Evolutionary conservation across 1,140 invertebrate genomes (phyloP), one percentile per base, ranked within the genome.

Genomic region (Drosophila orena): DNA sequence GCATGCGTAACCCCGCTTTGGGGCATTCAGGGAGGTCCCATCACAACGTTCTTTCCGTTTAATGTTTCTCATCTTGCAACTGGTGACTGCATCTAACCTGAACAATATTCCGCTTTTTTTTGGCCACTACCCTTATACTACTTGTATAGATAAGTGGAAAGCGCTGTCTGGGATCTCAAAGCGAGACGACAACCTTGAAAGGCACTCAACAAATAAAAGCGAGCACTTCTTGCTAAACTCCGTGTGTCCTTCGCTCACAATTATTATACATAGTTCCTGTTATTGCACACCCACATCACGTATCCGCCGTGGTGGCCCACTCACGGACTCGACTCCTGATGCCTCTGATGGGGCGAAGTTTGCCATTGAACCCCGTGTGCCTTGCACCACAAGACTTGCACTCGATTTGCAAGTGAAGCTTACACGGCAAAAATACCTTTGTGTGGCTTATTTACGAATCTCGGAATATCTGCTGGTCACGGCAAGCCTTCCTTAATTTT

Each of bases 121-220:
- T 30, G 24, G 24, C 4, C 24, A 35, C 27, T 43, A 35, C 11
- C 60, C 56, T 59, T 34, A 24, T 24, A 4, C 4, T 24, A 24
- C 0, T 0, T 17, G 17, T 17, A 14, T 54, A 40, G 24, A 53
- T 68, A 84, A 84, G 84, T 86, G 79, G 65, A 81, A 86, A 79
- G 61, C 61, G 75, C 66, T 86, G 81, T 88, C 58, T 68, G 78
- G 58, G 53, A 55, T 75, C 57, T 60, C 62, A 34, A 38, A 61
- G 52, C 61, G 22, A 24, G 42, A 71, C 80, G 65, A 52, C 65
- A 86, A 79, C 83, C 81, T 83, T 86, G 81, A 88, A 79, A 76
- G 72, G 81, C 81, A 86, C 81, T 86, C 75, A 86, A 68, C 69
- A 86, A 81, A 83, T 88, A 88, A 81, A 64, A 44, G 56, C n/a